A percentile compares a stretch with the other conserved stretches of the same genome.
These are phyloP conservation scores for Apoda limacodes DNA, from an alignment of 2,888 invertebrate species.

Conservation along the genomic window DNA sequence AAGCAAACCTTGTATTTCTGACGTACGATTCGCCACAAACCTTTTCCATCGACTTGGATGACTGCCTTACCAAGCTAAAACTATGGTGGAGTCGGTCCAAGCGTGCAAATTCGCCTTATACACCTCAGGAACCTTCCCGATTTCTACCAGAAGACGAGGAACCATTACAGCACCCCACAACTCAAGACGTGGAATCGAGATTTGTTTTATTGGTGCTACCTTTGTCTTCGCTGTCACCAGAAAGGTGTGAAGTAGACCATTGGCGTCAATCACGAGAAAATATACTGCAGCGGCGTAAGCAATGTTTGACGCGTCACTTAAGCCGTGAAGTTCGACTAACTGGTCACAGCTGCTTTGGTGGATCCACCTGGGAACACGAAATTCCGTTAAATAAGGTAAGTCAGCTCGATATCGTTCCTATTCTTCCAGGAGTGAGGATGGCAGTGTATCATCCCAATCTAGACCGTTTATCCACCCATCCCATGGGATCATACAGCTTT, in stretches of 20 bases:
- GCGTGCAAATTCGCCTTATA: conserved; percentile 5
- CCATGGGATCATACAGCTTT: conserved; percentile 25
- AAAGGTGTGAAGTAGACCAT: too few species aligned
- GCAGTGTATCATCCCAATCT: conserved; percentile 24
- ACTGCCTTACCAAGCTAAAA: conserved; percentile 14
- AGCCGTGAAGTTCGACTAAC: conserved; percentile 18
- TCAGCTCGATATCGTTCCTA: conserved; percentile 17
- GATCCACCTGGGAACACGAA: conserved; percentile 17
- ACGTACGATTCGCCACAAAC: conserved; percentile 11
- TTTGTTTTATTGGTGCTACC: conserved; percentile 4
- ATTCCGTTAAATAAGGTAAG: conserved; percentile 5
- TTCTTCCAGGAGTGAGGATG: conserved; percentile 14
- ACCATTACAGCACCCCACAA: too few species aligned
- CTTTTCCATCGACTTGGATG: conserved; percentile 14
- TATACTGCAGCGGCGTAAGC: conserved; percentile 18
- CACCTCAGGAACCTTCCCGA: too few species aligned
- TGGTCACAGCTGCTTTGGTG: conserved; percentile 2
- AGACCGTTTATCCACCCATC: too few species aligned
- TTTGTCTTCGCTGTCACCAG: too few species aligned
- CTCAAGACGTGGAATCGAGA: conserved; percentile 14
- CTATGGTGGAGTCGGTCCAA: conserved; percentile 15
- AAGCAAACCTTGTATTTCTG: conserved; percentile 16
- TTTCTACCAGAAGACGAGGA: too few species aligned
- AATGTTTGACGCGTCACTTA: conserved; percentile 17
- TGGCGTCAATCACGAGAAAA: conserved; percentile 3